Percentiles rank a stretch among this genome's conserved stretches.
phyloP scores from a whole-genome alignment of 92 coral and sea anemone genomes.

The Phymanthus crucifer region DNA sequence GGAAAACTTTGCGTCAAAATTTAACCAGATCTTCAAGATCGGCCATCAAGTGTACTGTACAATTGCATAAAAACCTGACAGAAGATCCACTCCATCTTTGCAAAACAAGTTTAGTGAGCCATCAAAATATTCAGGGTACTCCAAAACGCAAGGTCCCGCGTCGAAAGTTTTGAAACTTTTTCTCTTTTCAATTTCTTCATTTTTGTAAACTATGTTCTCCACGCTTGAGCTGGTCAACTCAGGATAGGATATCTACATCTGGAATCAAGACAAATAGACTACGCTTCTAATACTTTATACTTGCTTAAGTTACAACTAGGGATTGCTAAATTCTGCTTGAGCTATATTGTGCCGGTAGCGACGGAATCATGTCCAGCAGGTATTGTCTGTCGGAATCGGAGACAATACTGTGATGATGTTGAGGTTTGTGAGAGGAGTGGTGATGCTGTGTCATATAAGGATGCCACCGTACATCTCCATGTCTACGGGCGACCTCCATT shows the following conservation, averaged over 20 bases:
- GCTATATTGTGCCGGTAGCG: conserved; percentile 79
- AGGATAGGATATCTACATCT: conserved; percentile 21
- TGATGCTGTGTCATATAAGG: conserved; percentile 80
- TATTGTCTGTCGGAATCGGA: conserved; percentile 93
- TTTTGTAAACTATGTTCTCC: conserved; percentile 25
- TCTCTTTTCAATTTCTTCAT: background rate
- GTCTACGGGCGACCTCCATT: conserved; percentile 73
- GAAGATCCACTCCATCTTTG: conserved; percentile 10
- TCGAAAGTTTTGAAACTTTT: conserved; percentile 23
- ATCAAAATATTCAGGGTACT: conserved; percentile 28
- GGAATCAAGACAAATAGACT: conserved; percentile 25
- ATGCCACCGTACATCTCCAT: conserved; percentile 91
- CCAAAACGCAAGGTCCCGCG: conserved; percentile 18
- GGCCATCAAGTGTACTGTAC: conserved; percentile 2
- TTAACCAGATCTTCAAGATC: background rate
- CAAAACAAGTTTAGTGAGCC: background rate
- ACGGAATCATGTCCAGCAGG: conserved; percentile 95
- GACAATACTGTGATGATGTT: conserved; percentile 77
- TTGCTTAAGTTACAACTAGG: background rate
- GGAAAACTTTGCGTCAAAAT: conserved; percentile 2
- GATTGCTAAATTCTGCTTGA: conserved; percentile 68
- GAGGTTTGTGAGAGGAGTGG: conserved; percentile 88
- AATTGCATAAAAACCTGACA: conserved; percentile 2
- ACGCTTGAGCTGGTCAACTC: background rate
- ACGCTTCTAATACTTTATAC: background rate